Evolutionary conservation across 1,140 invertebrate species (phyloP), one percentile per base, ranked within the genome.

Genomic region (Ctenoplectra terminalis): DNA sequence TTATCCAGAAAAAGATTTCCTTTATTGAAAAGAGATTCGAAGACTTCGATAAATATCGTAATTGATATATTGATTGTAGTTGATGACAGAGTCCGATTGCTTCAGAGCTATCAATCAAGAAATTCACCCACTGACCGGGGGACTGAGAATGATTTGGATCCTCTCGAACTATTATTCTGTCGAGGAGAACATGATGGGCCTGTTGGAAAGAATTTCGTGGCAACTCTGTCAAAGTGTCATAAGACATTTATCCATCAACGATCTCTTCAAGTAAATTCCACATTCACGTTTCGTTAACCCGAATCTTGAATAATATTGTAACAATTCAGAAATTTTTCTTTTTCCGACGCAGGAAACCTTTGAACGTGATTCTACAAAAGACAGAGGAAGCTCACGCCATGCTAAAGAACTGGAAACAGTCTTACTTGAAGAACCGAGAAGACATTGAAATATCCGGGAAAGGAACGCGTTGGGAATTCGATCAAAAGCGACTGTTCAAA

Each of bases 391-490:
- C 95, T 2, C 94, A 95, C 66, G 93, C 95, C 50, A 96, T 98
- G 95, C 92, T 98, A 90, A 95, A 95, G 74, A 94, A 94, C 66
- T 98, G 98, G 98, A 97, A 97, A 89, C 89, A 93, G 0, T 93
- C 95, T 1, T 98, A 97, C 89, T 93, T 96, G 83, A 94, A 96
- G 69, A 97, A 96, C 0, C 93, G 98, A 40, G 94, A 96, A 26
- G 96, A 96, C 81, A 98, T 99, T 83, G 98, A 99, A 92, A 89
- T 95, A 5, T 96, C 96, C 1, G 97, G 97, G 1, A 97, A 97
- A 86, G 97, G 97, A 6, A 95, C 95, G 15, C 95, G 98, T 23
- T 99, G 98, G 98, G 98, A 99, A 92, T 99, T 99, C 92, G 97
- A 98, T 88, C 95, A 96, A 81, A 95, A 95, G 15, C 95, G 95